A percentile compares a stretch with the other conserved stretches of the same genome.
Conservation (phyloP, 64 coral and sea anemone genomes). For the Actinia tenebrosa region DNA sequence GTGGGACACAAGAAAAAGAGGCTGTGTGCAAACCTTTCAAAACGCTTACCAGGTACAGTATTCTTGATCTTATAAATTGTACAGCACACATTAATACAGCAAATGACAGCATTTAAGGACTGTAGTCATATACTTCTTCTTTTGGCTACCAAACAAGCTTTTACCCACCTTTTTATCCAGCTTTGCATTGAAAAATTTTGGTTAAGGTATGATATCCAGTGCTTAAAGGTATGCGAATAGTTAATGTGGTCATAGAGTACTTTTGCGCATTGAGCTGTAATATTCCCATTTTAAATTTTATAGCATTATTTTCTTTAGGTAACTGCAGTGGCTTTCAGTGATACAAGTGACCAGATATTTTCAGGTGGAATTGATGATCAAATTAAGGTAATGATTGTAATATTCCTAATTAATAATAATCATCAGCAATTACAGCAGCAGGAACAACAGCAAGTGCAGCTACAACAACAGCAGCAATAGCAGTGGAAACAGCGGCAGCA, state of each 20-base stretch:
- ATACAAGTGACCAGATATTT: slow-evolving; percentile 90
- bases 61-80: neutral
- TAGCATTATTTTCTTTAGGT: slow-evolving; percentile 47
- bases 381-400: slow-evolving; percentile 65
- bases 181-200: too few relatives aligned
- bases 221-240: too few relatives aligned
- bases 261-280: too few relatives aligned
- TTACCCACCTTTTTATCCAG: too few relatives aligned
- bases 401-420: neutral
- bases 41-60: slow-evolving; percentile 82
- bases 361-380: slow-evolving; percentile 97
- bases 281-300: neutral
- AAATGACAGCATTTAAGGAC: too few relatives aligned
- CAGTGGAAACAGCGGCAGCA: neutral
- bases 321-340: slow-evolving; percentile 87
- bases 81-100: too few relatives aligned
- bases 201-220: too few relatives aligned
- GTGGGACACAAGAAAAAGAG: slow-evolving; percentile 96
- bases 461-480: neutral
- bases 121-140: too few relatives aligned
- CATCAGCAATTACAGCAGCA: neutral
- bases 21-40: slow-evolving; percentile 89
- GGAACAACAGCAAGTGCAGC: neutral
- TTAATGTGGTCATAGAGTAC: too few relatives aligned
- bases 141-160: neutral